Evolutionary conservation across 2,888 invertebrate genomes (phyloP).

Genomic region (Drosophila recens): DNA sequence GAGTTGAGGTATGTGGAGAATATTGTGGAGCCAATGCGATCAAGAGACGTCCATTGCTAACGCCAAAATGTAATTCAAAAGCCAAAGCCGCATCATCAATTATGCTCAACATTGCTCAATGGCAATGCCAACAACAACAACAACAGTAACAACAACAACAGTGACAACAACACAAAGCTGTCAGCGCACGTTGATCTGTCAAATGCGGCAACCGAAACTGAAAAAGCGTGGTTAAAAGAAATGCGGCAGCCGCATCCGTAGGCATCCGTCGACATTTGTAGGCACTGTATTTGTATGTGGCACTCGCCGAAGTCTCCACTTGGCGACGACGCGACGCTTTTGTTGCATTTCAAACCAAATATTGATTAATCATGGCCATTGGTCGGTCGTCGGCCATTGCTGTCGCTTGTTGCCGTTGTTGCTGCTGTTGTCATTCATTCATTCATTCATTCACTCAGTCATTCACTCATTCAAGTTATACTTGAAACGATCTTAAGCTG

Average conservation of each 20-base stretch:
- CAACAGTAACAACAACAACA: constrained; percentile 31
- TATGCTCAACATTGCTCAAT: constrained; percentile 75
- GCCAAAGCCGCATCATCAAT: constrained; percentile 80
- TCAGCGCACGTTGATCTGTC: constrained; percentile 81
- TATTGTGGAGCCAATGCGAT: constrained; percentile 75
- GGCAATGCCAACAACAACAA: constrained; percentile 46
- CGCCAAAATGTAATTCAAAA: constrained; percentile 61
- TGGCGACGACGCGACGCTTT: constrained; percentile 67
- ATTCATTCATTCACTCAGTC: constrained; percentile 33
- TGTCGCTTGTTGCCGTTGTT: constrained; percentile 38
- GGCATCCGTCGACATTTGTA: constrained; percentile 1
- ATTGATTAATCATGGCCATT: constrained; percentile 77
- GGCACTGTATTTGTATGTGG: constrained; percentile 29
- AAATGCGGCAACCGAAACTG: constrained; percentile 70
- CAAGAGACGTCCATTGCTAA: constrained; percentile 62
- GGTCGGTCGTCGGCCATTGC: constrained; percentile 64
- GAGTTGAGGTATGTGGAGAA: constrained; percentile 19
- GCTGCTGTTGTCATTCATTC: constrained; percentile 19
- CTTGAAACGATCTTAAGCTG: constrained; percentile 72
- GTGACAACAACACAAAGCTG: constrained; percentile 67
- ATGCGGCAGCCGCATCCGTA: constrained; percentile 61
- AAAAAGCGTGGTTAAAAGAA: constrained; percentile 54
- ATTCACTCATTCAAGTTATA: constrained; percentile 23
- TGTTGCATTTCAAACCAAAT: constrained; percentile 78
- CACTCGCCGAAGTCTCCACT: constrained; percentile 54